phyloP scores from a whole-genome alignment of 2,888 invertebrate genomes.

The Synergus umbraculus region DNA sequence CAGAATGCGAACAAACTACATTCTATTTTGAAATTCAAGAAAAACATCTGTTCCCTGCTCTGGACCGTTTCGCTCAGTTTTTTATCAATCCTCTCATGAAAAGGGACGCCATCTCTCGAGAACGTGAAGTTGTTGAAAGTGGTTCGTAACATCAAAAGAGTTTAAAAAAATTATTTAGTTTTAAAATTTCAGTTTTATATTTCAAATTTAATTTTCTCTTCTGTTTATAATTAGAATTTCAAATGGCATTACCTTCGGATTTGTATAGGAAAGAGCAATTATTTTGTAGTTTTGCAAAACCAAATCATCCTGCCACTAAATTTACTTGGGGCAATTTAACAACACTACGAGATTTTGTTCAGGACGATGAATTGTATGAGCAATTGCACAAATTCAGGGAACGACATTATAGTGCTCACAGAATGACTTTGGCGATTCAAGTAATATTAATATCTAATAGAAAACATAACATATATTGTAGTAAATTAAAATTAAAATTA shows the following conservation, averaged over 20 bases:
- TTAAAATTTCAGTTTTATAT: slow-evolving; percentile 22
- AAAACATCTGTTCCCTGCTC: slow-evolving; percentile 85
- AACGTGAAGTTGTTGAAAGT: slow-evolving; percentile 92
- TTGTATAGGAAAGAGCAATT: slow-evolving; percentile 87
- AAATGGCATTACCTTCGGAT: slow-evolving; percentile 88
- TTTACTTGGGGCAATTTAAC: slow-evolving; percentile 92
- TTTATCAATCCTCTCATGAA: slow-evolving; percentile 92
- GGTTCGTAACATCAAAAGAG: slow-evolving; percentile 77
- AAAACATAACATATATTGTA: slow-evolving; percentile 27
- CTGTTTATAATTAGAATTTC: slow-evolving; percentile 83
- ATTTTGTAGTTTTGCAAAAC: slow-evolving; percentile 83
- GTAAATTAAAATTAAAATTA: slow-evolving; percentile 5
- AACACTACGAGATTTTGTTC: slow-evolving; percentile 84
- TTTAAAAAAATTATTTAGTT: slow-evolving; percentile 5
- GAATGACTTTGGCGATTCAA: slow-evolving; percentile 92
- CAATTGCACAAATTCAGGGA: slow-evolving; percentile 86
- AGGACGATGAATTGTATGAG: slow-evolving; percentile 84
- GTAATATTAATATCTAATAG: slow-evolving; percentile 72
- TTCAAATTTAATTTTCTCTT: slow-evolving; percentile 34
- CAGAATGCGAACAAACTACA: slow-evolving; percentile 91
- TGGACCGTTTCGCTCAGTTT: slow-evolving; percentile 93
- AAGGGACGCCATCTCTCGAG: slow-evolving; percentile 90
- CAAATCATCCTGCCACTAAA: slow-evolving; percentile 85
- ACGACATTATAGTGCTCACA: slow-evolving; percentile 90
- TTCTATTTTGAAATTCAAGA: slow-evolving; percentile 94